These are phyloP conservation scores for Pteropus rufus DNA, from an alignment of 2,797 vertebrate species.

Conservation along the genomic window DNA sequence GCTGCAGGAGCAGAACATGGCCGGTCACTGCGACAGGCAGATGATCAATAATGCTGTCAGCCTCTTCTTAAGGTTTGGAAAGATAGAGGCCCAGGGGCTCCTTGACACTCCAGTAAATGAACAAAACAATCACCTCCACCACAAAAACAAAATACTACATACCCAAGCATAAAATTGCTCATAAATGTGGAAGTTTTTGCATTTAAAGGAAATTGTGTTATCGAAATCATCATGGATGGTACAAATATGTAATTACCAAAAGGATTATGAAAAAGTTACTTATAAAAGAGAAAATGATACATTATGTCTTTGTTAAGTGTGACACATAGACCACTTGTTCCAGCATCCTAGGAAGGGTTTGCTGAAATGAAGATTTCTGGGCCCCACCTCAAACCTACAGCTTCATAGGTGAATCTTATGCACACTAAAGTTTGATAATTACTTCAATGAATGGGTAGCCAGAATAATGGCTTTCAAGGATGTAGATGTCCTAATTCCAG, in stretches of 20 bases:
- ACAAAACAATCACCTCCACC: not conserved
- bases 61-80: not conserved
- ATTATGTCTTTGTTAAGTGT: not conserved
- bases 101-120: not conserved
- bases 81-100: not conserved
- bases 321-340: not conserved
- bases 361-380: not conserved
- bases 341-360: not conserved
- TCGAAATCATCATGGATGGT: not conserved
- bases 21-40: not conserved
- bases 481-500: not conserved
- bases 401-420: not conserved
- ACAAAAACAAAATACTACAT: not conserved
- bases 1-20: not conserved
- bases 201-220: not conserved
- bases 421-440: not conserved
- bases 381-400: not conserved
- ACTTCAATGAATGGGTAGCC: not conserved
- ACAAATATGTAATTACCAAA: not conserved
- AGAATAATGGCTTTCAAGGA: not conserved
- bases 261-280: not conserved
- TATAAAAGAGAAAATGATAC: not conserved
- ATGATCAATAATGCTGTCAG: not conserved
- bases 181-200: not conserved
- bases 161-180: not conserved